Evolutionary conservation across 2,113 vertebrate genomes (phyloP), one percentile per base, ranked within the genome.

Genomic region (Procavia capensis): DNA sequence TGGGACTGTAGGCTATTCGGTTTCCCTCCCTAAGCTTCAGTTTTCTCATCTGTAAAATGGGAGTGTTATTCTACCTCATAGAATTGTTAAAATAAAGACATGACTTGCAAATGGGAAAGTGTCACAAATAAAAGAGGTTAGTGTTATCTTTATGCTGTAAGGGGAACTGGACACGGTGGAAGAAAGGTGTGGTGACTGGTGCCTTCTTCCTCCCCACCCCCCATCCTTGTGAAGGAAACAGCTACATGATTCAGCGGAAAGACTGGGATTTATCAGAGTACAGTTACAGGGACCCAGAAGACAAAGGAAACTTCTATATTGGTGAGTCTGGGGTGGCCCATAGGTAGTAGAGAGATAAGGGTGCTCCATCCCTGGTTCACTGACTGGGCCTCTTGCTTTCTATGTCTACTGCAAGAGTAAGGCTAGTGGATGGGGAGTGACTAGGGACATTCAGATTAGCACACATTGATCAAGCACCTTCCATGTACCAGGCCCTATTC

Each of bases 191-290:
- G 34, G n/a, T 63, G 54, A 82, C 76, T 63, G 31, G 72, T 16
- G 14, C 43, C 31, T 68, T 9, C 22, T 5, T 25, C 2, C 11
- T 5, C 31, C 2, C 11, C 50, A 14, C n/a, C 4, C 1, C 31
- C n/a, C 7, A 94, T 94, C 43, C 76, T 75, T 59, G 14, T 85
- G n/a, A 87, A 99, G 98, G 98, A 10, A 98, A 98, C 0, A 95
- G 96, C 88, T 98, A 98, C 80, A 90, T 98, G 96, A 96, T 98
- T 68, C 98, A 98, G 91, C 80, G 98, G 93, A 98, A 98, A 27
- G 96, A 85, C 61, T 99, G 98, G 98, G 98, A 99, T 45, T 98
- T 98, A 54, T 80, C 97, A 0, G 98, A 99, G 31, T 98, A 97
- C 50, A 98, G 97, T 61, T 98, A 98, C 75, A 97, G 97, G 66